Base-by-base conservation (phyloP, 2,797 vertebrate genomes). In the Halcyon badia region DNA sequence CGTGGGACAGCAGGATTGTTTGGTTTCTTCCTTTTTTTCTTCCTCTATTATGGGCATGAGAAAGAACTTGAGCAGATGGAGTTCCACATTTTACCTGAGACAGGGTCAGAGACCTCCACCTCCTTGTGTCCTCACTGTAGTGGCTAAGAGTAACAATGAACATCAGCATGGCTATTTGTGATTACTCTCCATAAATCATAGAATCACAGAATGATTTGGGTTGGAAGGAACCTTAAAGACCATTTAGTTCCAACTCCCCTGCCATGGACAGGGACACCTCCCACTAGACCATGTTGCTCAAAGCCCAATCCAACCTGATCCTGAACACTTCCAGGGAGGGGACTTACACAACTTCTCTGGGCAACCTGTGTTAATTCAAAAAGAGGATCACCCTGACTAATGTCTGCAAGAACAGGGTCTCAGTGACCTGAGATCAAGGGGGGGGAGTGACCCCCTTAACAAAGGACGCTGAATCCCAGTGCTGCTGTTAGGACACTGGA, bases 381-480 rank as follows among this genome's bases (percentile, higher is more conserved):
- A 70, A 46, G 20, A 77, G 6, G 4, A 56, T 10, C 25, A 44
- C 18, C 51, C 18, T 2, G 1, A n/a, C 30, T 60, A 52, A 28
- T 9, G 20, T 52, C 62, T 60, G 24, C 39, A 62, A 17, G 35
- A 80, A 17, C 1, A 33, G 16, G 4, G 5, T 70, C 60, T 60
- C 35, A 13, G 21, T 39, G 37, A 39, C 6, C 35, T 37, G 21
- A 65, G 30, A 6, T 37, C 22, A 46, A 11, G 30, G 9, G 6
- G 3, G 3, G 2, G 5, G 1, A 0, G 28, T 73, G 13, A 30
- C 5, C 30, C n/a, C 3, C 44, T 56, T 60, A 69, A 31, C 31
- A 48, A 62, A 80, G 30, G 78, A 42, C 11, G 4, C 51, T 22
- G 44, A 44, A 60, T 14, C 39, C 66, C 31, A 14, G 15, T 17